These are phyloP conservation scores for Orthosia gothica DNA, from an alignment of 2,888 invertebrate genomes.

Conservation along the genomic window DNA sequence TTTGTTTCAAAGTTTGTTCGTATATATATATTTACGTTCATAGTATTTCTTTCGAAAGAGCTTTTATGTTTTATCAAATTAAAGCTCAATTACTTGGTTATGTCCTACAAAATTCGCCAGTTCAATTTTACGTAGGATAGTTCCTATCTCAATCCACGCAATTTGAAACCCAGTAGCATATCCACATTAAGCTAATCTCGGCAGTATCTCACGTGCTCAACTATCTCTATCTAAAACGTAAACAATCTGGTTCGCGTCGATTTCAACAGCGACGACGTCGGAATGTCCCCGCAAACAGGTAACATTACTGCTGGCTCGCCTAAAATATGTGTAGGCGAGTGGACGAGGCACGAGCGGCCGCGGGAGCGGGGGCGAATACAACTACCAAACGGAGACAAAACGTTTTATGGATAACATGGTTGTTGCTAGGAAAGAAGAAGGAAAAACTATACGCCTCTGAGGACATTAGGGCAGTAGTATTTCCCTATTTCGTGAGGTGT, in stretches of 20 bases:
- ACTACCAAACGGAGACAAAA: not conserved
- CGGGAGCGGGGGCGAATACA: not conserved
- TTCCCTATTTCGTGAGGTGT: not conserved
- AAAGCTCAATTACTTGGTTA: not conserved
- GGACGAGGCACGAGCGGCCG: conserved; percentile 22
- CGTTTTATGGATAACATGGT: not conserved
- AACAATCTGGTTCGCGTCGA: conserved; percentile 87
- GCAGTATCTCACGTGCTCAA: conserved; percentile 81
- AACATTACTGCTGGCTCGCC: conserved; percentile 75
- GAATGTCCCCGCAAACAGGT: conserved; percentile 77
- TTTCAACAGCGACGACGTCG: conserved; percentile 83
- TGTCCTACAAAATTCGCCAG: not conserved
- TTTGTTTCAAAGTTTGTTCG: conserved; percentile 8
- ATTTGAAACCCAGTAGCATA: conserved; percentile 55
- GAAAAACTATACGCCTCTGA: not conserved
- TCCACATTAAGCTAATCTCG: conserved; percentile 72
- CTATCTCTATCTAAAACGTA: conserved; percentile 89
- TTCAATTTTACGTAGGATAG: not conserved
- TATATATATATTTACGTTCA: too few species aligned
- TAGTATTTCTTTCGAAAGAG: too few species aligned
- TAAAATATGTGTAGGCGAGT: conserved; percentile 71
- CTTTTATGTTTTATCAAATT: not conserved
- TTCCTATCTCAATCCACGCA: not conserved
- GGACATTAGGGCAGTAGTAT: accelerated
- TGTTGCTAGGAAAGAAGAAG: not conserved